These are phyloP conservation scores for Oryzias melastigma DNA, from an alignment of 2,113 vertebrate species.

Conservation along the genomic window DNA sequence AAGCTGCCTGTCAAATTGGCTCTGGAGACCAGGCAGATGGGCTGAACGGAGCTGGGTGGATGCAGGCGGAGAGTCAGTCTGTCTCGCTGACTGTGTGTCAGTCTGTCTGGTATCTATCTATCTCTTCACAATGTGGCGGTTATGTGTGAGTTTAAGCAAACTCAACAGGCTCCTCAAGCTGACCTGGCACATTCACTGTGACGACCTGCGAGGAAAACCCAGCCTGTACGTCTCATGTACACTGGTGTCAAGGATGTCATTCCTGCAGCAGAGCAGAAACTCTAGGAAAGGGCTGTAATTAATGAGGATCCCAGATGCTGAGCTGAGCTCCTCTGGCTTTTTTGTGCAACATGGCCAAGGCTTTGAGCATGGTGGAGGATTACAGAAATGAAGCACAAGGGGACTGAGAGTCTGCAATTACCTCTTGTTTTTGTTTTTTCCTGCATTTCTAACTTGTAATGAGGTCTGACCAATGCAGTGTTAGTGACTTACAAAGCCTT, in stretches of 20 bases:
- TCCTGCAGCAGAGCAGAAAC: constrained; percentile 24
- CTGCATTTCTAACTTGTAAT: constrained; percentile 53
- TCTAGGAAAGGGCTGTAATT: constrained; percentile 37
- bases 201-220: constrained; percentile 34
- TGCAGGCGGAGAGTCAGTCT: constrained; percentile 40
- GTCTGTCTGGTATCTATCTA: constrained; percentile 28
- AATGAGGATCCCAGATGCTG: constrained; percentile 40
- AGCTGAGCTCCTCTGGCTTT: constrained; percentile 25
- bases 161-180: constrained; percentile 24
- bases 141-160: constrained; percentile 21
- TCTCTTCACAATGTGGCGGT: constrained; percentile 23
- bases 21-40: constrained; percentile 59
- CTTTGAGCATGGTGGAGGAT: constrained; percentile 15
- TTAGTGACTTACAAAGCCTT: constrained; percentile 57
- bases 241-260: constrained; percentile 42
- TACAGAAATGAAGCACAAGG: constrained; percentile 38
- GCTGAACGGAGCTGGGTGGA: constrained; percentile 41
- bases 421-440: constrained; percentile 72
- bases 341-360: constrained; percentile 18
- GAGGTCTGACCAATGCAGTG: constrained; percentile 66
- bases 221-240: constrained; percentile 7
- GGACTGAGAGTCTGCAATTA: constrained; percentile 56
- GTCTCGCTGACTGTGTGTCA: constrained; percentile 26
- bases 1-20: constrained; percentile 59
- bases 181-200: constrained; percentile 27